Evolutionary conservation across 2,888 invertebrate species (phyloP).

Genomic region (Scaptomyza flava): DNA sequence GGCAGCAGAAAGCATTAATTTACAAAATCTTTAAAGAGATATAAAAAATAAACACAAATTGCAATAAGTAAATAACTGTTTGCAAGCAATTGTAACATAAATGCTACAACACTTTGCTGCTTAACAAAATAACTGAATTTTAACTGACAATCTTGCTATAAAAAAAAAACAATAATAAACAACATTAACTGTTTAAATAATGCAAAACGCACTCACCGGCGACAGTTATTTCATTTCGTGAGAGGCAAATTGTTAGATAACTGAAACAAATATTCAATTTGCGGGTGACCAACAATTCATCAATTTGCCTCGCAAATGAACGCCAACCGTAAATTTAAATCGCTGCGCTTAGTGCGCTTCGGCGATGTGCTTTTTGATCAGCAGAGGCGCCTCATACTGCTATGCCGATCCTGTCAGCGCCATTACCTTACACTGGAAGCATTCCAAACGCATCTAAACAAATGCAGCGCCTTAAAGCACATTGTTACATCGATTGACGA

Average conservation of each 20-base stretch:
- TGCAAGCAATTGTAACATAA: background rate
- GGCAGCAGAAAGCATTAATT: constrained; percentile 9
- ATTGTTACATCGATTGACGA: constrained; percentile 43
- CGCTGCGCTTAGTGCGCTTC: constrained; percentile 64
- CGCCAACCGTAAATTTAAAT: constrained; percentile 45
- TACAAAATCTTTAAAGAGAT: constrained; percentile 5
- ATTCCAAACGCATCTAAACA: constrained; percentile 66
- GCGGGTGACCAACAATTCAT: too few relatives aligned
- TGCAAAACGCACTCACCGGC: background rate
- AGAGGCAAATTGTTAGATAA: background rate
- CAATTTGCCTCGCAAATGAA: constrained; percentile 48
- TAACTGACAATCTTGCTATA: background rate
- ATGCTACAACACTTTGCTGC: background rate
- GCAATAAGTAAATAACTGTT: background rate
- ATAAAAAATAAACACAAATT: background rate
- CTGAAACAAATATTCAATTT: too few relatives aligned
- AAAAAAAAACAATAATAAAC: background rate
- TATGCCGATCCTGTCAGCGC: constrained; percentile 71
- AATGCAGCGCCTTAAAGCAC: constrained; percentile 62
- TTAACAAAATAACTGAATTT: background rate
- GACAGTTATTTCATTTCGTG: background rate
- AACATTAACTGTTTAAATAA: constrained; percentile 3
- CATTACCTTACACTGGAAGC: constrained; percentile 60
- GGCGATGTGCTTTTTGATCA: constrained; percentile 75
- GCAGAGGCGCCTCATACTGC: constrained; percentile 61